Evolutionary conservation across 2,113 vertebrate genomes (phyloP), one percentile per base, ranked within the genome.

Genomic region (Callocephalon fimbriatum): DNA sequence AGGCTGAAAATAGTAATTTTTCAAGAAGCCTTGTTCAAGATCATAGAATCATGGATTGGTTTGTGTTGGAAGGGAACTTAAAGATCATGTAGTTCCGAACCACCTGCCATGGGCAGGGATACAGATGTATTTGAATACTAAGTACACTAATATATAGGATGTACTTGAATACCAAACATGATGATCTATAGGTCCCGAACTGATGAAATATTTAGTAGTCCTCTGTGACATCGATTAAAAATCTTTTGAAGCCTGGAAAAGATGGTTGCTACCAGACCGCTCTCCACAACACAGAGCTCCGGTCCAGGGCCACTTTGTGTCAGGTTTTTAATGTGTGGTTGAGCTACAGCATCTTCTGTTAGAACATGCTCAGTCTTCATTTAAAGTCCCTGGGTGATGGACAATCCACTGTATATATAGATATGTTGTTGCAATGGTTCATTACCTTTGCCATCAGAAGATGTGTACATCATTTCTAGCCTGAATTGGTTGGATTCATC

Each of bases 401-500:
- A 83, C 31, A 83, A 70, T 37, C n/a, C 31, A 35, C 51, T 65
- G 10, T 47, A 32, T 51, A 50, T 65, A 44, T 2, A 85, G 74
- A 44, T 68, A 37, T 2, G 26, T 75, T 61, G 40, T 68, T 65
- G 62, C 63, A 73, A 73, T 0, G 7, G 78, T 83, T 92, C 75
- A 16, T 90, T 90, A 88, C 85, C 66, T 93, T 90, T 58, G 53
- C 58, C 72, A 83, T 86, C 86, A 86, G 75, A 91, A 76, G 31
- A 37, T 21, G 71, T 73, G 71, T 80, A 53, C 31, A 58, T 58
- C 4, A 45, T 73, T 96, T 92, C 63, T 90, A 83, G 62, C 16
- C 67, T 83, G 71, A 92, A 83, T 17, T 90, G 88, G 14, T 37
- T 72, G 31, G 63, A 88, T 92, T 86, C 6, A 83, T 95, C 82